A percentile compares a stretch with the other conserved stretches of the same genome.
Evolutionary conservation across 53 echinoderm and acorn worm species (phyloP).

Genomic region (Glandiceps talaboti): DNA sequence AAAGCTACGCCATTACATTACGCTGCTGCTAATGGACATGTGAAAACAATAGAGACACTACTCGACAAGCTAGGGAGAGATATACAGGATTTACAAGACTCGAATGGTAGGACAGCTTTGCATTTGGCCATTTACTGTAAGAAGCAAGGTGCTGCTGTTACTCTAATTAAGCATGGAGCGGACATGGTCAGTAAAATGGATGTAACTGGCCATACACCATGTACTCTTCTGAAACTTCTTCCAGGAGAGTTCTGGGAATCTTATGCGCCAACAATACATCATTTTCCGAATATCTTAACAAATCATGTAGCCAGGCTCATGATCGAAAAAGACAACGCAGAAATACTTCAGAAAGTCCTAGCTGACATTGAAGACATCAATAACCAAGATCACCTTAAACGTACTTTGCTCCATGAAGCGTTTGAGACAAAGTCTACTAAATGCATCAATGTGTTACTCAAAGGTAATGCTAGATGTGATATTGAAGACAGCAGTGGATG

Average conservation of each 20-base stretch:
- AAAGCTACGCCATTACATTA: background rate
- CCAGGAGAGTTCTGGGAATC: background rate
- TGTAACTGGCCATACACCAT: background rate
- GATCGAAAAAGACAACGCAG: background rate
- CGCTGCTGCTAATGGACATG: background rate
- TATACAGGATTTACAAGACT: background rate
- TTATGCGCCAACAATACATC: too few relatives aligned
- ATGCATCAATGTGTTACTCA: background rate
- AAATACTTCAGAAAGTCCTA: background rate
- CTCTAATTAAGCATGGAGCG: background rate
- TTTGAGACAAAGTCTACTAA: background rate
- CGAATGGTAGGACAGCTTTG: background rate
- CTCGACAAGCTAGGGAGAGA: background rate
- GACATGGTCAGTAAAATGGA: background rate
- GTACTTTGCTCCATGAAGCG: background rate
- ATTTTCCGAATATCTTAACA: background rate
- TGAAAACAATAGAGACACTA: background rate
- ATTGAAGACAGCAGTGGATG: background rate
- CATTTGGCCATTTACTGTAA: background rate
- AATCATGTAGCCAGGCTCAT: background rate
- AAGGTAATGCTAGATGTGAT: background rate
- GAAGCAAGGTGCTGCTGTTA: background rate
- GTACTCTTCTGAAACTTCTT: background rate
- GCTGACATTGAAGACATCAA: background rate
- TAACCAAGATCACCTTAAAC: background rate